Evolutionary conservation across 2,797 vertebrate genomes (phyloP).

Genomic region (Helostoma temminkii): DNA sequence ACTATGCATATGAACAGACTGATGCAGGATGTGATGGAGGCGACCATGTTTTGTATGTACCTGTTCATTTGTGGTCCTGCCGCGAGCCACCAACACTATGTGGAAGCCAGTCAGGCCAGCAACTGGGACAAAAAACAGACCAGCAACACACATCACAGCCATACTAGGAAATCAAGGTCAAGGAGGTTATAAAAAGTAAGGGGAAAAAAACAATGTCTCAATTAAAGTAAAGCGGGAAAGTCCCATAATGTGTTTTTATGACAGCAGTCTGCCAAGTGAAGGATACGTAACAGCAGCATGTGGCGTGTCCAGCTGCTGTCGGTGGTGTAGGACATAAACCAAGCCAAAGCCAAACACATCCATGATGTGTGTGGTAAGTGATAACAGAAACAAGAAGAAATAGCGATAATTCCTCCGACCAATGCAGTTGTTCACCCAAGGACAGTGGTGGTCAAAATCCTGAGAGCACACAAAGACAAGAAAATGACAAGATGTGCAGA

Average conservation of each 20-base stretch:
- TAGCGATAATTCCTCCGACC: conserved; percentile 97
- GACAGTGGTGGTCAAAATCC: conserved; percentile 99
- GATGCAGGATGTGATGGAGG: neutral
- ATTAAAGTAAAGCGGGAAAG: neutral
- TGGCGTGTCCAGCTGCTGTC: conserved; percentile 89
- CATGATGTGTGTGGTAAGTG: conserved; percentile 94
- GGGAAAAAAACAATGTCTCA: neutral
- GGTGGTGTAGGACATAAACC: conserved; percentile 92
- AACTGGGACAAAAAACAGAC: conserved; percentile 96
- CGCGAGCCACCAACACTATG: conserved; percentile 95
- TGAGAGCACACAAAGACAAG: conserved; percentile 59
- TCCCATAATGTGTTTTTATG: neutral
- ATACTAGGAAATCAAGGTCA: conserved; percentile 84
- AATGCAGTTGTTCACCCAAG: conserved; percentile 99
- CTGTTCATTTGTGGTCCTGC: conserved; percentile 98
- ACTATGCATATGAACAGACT: neutral
- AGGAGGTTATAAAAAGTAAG: conserved; percentile 41
- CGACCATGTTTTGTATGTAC: conserved; percentile 67
- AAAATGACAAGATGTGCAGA: neutral
- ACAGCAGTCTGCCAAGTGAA: conserved; percentile 55
- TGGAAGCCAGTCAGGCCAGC: conserved; percentile 98
- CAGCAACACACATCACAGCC: conserved; percentile 97
- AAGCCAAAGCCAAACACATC: conserved; percentile 95
- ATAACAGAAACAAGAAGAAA: conserved; percentile 98
- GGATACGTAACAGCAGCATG: conserved; percentile 97